A percentile compares a stretch with the other conserved stretches of the same genome.
Evolutionary conservation across 2,888 invertebrate genomes (phyloP).

Genomic region (Mechanitis messenoides): DNA sequence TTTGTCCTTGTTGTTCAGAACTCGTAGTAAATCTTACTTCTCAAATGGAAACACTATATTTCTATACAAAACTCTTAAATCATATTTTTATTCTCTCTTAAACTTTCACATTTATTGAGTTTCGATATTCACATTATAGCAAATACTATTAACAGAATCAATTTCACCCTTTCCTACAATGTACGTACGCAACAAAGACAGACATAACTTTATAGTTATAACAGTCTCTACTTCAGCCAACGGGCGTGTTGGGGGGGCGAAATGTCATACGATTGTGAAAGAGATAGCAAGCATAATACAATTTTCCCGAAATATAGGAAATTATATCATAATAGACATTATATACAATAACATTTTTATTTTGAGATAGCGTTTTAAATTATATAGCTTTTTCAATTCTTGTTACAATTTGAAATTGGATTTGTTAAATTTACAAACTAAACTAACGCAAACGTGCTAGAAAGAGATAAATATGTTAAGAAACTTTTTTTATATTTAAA

Average conservation of each 20-base stretch:
- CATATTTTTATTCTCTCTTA: not conserved
- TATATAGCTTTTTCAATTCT: too few relatives aligned
- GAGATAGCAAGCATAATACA: slow-evolving; percentile 25
- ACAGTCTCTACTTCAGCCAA: slow-evolving; percentile 21
- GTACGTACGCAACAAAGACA: slow-evolving; percentile 33
- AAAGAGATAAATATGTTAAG: not conserved
- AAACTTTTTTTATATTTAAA: not conserved
- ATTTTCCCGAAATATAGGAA: slow-evolving; percentile 2
- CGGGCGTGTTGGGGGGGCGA: slow-evolving; percentile 23
- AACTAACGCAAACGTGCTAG: not conserved
- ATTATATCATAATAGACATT: not conserved
- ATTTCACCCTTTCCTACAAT: slow-evolving; percentile 15
- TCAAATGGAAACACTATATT: not conserved
- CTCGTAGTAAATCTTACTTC: slow-evolving; percentile 4
- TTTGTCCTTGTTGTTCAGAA: slow-evolving; percentile 55
- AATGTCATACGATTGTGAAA: slow-evolving; percentile 16
- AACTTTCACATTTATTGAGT: slow-evolving; percentile 1
- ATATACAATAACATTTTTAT: too few relatives aligned
- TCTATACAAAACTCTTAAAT: slow-evolving; percentile 1
- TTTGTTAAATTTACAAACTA: not conserved
- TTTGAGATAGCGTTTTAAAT: too few relatives aligned
- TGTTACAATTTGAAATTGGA: too few relatives aligned
- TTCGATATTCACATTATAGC: slow-evolving; percentile 5
- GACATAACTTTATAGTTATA: slow-evolving; percentile 32
- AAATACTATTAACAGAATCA: slow-evolving; percentile 8